These are phyloP conservation scores for Tribolium castaneum DNA, from an alignment of 1,140 invertebrate species.

Conservation along the genomic window DNA sequence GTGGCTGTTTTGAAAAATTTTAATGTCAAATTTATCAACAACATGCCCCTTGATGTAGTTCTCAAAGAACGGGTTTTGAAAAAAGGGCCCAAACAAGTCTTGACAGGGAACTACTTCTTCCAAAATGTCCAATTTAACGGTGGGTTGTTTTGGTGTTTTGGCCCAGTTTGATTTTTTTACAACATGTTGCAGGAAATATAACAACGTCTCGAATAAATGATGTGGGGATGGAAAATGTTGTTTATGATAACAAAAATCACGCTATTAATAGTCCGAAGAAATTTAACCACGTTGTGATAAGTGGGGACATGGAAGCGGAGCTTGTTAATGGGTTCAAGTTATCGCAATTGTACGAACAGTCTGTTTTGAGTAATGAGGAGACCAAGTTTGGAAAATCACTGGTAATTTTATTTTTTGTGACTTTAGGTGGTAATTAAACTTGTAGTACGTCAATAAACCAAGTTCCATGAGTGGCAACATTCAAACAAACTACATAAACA, in stretches of 20 bases:
- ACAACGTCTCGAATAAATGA: constrained; percentile 52
- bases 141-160: constrained; percentile 1
- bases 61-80: constrained; percentile 52
- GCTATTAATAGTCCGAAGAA: constrained; percentile 50
- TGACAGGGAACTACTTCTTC: constrained; percentile 55
- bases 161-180: constrained; percentile 18
- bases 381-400: constrained; percentile 46
- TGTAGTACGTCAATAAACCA: constrained; percentile 47
- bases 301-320: constrained; percentile 52
- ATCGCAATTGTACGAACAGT: constrained; percentile 50
- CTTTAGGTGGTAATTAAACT: background rate
- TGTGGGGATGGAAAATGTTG: constrained; percentile 53
- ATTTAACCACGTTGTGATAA: constrained; percentile 52
- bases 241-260: constrained; percentile 54
- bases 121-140: constrained; percentile 50
- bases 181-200: constrained; percentile 43
- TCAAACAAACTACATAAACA: constrained; percentile 52
- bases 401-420: constrained; percentile 50
- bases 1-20: constrained; percentile 52
- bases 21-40: constrained; percentile 52
- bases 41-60: constrained; percentile 52
- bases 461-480: constrained; percentile 47
- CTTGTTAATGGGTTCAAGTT: constrained; percentile 55
- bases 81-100: constrained; percentile 49
- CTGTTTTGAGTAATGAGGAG: constrained; percentile 43